Evolutionary conservation across 2,888 invertebrate genomes (phyloP), one percentile per base, ranked within the genome.

Genomic region (Acanthopleura granulata): DNA sequence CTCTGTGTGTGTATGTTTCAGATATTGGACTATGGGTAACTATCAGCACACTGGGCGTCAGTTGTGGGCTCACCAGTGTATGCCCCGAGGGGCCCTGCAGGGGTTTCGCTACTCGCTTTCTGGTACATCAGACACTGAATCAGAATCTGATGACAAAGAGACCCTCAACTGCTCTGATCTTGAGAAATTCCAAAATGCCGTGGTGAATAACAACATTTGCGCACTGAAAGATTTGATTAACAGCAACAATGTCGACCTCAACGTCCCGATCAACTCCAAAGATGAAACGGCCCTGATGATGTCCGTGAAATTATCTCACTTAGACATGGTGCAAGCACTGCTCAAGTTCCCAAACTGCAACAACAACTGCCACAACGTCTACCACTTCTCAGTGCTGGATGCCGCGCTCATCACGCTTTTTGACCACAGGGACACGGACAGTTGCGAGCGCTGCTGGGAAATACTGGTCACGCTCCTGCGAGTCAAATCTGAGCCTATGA

Each of bases 401-500:
- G 77, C 85, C 18, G 86, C 86, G 12, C 74, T 86, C 61, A 83
- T 86, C 14, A 83, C 84, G 74, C 82, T 83, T 14, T 86, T 84
- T 80, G 85, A 86, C 74, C 85, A 84, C 74, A 78, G 84, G 11
- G 85, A 85, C 73, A 83, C 83, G 50, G 78, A 82, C n/a, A 84
- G 84, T 61, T 79, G 82, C 18, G 79, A 82, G 40, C 27, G 49
- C 15, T 84, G 85, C 74, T 86, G 86, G 86, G 79, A 85, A 74
- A 84, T 86, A 18, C 79, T 85, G 11, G 78, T 82, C 74, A 76
- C 82, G 51, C 80, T 86, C 49, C 75, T 86, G 73, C 80, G 82
- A 74, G 81, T 83, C 16, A 79, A 79, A 73, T 84, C 85, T 11
- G 85, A 85, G 72, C 85, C 86, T 12, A 76, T 81, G 22, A 83